Percentiles rank a stretch among this genome's conserved stretches.
These are phyloP conservation scores for Pogonomyrmex californicus DNA, from an alignment of 1,140 invertebrate species.

Conservation along the genomic window DNA sequence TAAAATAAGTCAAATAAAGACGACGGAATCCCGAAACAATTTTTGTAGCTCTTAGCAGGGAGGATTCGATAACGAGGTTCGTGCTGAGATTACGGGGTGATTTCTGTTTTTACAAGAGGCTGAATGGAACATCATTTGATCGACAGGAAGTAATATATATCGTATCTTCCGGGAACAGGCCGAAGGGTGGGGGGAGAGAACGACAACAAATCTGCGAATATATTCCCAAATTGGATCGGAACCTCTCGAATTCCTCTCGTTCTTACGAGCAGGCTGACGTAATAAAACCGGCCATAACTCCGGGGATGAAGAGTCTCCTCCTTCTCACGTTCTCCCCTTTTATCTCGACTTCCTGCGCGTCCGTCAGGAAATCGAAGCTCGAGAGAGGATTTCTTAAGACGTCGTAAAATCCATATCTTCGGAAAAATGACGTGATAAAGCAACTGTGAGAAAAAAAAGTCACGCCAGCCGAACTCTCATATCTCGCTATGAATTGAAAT, in stretches of 20 bases:
- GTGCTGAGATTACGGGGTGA: background rate
- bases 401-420: conserved; percentile 49
- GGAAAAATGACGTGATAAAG: conserved; percentile 26
- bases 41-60: background rate
- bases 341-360: conserved; percentile 50
- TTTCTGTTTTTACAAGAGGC: background rate
- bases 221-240: conserved; percentile 54
- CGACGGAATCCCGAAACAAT: background rate
- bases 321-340: conserved; percentile 34
- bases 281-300: conserved; percentile 59
- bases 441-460: background rate
- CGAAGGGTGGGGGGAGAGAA: too few relatives aligned
- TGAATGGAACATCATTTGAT: conserved; percentile 20
- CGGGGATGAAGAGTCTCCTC: conserved; percentile 12
- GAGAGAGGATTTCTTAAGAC: conserved; percentile 30
- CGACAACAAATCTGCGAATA: conserved; percentile 52
- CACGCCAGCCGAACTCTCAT: background rate
- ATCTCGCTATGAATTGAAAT: conserved; percentile 29
- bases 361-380: conserved; percentile 51
- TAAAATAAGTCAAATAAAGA: conserved; percentile 15
- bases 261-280: conserved; percentile 21
- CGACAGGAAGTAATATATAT: conserved; percentile 56
- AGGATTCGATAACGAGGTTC: conserved; percentile 18
- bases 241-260: conserved; percentile 44
- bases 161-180: conserved; percentile 35